Evolutionary conservation across 35 echinoderm and acorn worm species (phyloP).

Genomic region (Ophioderma brevispina): DNA sequence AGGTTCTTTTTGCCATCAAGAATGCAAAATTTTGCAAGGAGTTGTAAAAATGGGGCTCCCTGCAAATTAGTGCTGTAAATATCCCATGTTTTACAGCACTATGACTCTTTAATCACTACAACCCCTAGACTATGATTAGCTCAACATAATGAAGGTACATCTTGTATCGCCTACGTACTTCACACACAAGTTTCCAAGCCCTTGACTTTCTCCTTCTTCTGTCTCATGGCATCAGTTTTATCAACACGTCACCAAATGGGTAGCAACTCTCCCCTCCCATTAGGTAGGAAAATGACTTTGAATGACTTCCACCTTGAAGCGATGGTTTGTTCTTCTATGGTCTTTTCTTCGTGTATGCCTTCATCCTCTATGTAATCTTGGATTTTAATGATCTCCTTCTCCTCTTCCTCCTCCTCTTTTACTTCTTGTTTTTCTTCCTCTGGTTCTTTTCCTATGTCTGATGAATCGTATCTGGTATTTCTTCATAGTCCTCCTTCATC

Average conservation of each 20-base stretch:
- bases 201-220: slow-evolving; percentile 4
- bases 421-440: neutral
- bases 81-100: no score
- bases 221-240: neutral
- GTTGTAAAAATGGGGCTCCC: no score
- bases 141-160: no score
- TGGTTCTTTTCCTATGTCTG: neutral
- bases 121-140: no score
- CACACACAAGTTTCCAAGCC: neutral
- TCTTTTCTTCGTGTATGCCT: neutral
- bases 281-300: slow-evolving; percentile 2
- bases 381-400: neutral
- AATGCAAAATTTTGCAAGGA: no score
- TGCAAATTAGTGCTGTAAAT: no score
- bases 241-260: neutral
- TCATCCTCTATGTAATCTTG: neutral
- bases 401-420: neutral
- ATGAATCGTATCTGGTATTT: neutral
- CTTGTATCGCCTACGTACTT: neutral
- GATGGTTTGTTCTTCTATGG: neutral
- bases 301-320: neutral
- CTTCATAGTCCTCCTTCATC: neutral
- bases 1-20: no score
- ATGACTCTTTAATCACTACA: no score
- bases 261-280: neutral